phyloP scores from a whole-genome alignment of 2,797 vertebrate genomes.

The Leucoraja ocellata region DNA sequence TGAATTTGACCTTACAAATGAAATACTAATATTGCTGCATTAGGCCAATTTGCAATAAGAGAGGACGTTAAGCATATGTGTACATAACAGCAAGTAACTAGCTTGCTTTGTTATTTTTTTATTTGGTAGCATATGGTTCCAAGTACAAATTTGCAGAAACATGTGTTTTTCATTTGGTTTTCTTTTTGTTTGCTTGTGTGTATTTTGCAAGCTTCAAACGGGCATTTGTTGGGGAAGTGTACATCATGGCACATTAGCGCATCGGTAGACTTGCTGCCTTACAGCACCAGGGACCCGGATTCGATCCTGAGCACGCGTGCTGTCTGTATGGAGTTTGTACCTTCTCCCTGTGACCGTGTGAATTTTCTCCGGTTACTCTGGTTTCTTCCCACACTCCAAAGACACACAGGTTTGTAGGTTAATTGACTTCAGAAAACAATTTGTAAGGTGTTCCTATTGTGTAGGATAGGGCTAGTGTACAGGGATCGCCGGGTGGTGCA shows the following conservation, averaged over 20 bases:
- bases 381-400: too few relatives aligned
- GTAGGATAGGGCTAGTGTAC: too few relatives aligned
- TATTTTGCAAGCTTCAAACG: slow-evolving; percentile 15
- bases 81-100: not conserved
- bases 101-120: not conserved
- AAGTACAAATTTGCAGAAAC: slow-evolving; percentile 25
- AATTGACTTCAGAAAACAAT: too few relatives aligned
- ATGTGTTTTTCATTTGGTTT: slow-evolving; percentile 33
- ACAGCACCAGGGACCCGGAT: too few relatives aligned
- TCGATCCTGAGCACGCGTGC: too few relatives aligned
- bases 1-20: slow-evolving; percentile 12
- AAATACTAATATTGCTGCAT: not conserved
- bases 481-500: too few relatives aligned
- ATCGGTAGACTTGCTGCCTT: too few relatives aligned
- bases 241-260: not conserved
- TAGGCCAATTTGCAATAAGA: not conserved
- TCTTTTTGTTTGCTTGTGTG: slow-evolving; percentile 20
- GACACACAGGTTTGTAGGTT: too few relatives aligned
- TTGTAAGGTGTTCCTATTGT: too few relatives aligned
- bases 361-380: too few relatives aligned
- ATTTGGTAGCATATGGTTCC: slow-evolving; percentile 33
- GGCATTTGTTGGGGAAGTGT: slow-evolving; percentile 16
- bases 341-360: too few relatives aligned
- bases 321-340: too few relatives aligned
- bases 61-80: not conserved